Evolutionary conservation across 2,797 vertebrate species (phyloP), one percentile per base, ranked within the genome.

Genomic region (Bovichtus variegatus): DNA sequence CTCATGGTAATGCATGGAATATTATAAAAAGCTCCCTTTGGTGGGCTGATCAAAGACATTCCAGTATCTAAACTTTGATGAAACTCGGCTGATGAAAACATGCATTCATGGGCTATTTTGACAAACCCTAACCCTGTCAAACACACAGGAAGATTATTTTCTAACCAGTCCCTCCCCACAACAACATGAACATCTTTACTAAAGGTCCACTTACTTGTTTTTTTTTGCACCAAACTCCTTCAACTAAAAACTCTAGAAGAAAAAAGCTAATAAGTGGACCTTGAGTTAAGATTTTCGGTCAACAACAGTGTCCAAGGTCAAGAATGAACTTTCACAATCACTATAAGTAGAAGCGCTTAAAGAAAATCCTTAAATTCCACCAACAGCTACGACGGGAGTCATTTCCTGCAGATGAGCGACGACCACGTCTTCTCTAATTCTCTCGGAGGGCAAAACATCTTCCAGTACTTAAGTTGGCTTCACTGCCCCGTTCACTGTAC

Each of bases 381-480:
- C 40, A 25, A 8, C 15, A 23, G 29, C 27, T 19, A 6, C 15
- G 8, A 50, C 40, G 40, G 47, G 71, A 44, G 31, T 0, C 25
- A n/a, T 47, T 3, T 75, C 50, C 36, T 64, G 43, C 29, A 7
- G 18, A 15, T 66, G 64, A 58, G 23, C 16, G 9, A 41, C 40
- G 23, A 31, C 25, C 10, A 2, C 1, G 64, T 75, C 62, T 40
- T 47, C 16, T 43, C 61, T 61, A 57, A 3, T 23, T 74, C 53
- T 36, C 15, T 0, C 16, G 58, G 49, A 73, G n/a, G 41, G 12
- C 53, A 66, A 21, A 76, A 27, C 68, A 71, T 47, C 61, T 44
- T 12, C 1, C 50, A 78, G 84, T 88, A 80, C 81, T 90, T 78
- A 72, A 78, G 71, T 34, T 2, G 21, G 5, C 76, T 67, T 57